These are phyloP conservation scores for Netelia melanura DNA, from an alignment of 2,888 invertebrate genomes.

Conservation along the genomic window DNA sequence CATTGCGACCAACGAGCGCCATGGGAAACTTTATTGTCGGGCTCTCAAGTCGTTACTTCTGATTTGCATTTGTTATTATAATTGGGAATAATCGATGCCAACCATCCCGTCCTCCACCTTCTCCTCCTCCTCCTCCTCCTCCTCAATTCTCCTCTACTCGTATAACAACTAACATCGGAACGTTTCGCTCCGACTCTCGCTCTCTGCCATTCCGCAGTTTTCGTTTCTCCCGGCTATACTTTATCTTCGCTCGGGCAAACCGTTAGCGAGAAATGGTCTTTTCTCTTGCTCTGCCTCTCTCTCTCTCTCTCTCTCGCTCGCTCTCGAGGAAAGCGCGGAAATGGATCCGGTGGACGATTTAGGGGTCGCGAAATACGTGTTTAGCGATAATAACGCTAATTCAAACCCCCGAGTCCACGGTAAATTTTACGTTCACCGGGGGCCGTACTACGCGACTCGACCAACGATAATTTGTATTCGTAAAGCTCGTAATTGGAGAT, in stretches of 20 bases:
- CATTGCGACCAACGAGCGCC: conserved; percentile 71
- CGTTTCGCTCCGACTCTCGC: conserved; percentile 6
- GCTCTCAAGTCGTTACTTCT: conserved; percentile 81
- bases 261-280: conserved; percentile 14
- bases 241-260: conserved; percentile 33
- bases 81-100: conserved; percentile 83
- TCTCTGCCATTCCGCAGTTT: conserved; percentile 19
- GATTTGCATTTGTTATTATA: conserved; percentile 84
- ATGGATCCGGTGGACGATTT: conserved; percentile 49
- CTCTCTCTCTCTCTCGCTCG: conserved; percentile 8
- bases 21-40: conserved; percentile 80
- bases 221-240: conserved; percentile 32
- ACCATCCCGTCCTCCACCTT: not conserved
- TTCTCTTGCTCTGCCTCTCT: conserved; percentile 24
- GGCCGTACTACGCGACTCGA: not conserved
- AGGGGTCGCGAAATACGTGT: conserved; percentile 46
- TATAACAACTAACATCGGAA: conserved; percentile 50
- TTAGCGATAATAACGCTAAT: conserved; percentile 56
- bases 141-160: not conserved
- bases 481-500: not conserved
- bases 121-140: not conserved
- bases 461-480: conserved; percentile 5
- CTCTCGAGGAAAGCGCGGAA: conserved; percentile 22
- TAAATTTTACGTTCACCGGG: not conserved
- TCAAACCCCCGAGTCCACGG: not conserved